Conservation (phyloP, 2,113 vertebrate genomes). For the Dipodomys spectabilis region DNA sequence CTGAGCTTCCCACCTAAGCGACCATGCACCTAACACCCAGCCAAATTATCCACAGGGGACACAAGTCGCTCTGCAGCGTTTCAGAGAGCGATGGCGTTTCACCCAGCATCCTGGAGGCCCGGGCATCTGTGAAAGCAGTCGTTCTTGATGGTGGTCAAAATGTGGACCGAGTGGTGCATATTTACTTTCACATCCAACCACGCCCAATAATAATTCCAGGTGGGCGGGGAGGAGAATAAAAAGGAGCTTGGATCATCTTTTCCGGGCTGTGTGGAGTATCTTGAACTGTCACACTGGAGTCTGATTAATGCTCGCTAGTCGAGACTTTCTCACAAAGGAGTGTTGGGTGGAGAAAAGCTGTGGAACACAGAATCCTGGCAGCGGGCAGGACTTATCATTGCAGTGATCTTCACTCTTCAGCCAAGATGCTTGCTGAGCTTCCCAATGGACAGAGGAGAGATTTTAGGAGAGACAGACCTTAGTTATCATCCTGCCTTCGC, state of each 20-base stretch:
- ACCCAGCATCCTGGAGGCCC: neutral
- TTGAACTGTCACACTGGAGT: neutral
- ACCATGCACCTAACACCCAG: fast-evolving
- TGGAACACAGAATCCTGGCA: neutral
- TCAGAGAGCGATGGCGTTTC: neutral
- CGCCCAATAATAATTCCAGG: too few relatives aligned
- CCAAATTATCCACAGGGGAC: neutral
- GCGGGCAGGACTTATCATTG: too few relatives aligned
- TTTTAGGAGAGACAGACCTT: neutral
- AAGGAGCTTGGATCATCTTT: neutral
- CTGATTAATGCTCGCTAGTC: neutral
- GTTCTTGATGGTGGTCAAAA: neutral
- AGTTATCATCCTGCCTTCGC: neutral
- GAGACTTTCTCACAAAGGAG: neutral
- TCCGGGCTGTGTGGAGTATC: too few relatives aligned
- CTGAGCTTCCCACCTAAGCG: neutral
- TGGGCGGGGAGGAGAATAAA: too few relatives aligned
- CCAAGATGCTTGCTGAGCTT: neutral
- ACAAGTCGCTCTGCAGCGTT: neutral
- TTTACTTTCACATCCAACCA: neutral
- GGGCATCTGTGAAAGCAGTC: neutral
- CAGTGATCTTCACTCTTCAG: too few relatives aligned
- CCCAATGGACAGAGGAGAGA: too few relatives aligned
- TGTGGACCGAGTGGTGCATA: neutral
- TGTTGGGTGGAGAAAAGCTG: neutral